Evolutionary conservation across 2,888 invertebrate species (phyloP).

Genomic region (Epiperipatus broadwayi): DNA sequence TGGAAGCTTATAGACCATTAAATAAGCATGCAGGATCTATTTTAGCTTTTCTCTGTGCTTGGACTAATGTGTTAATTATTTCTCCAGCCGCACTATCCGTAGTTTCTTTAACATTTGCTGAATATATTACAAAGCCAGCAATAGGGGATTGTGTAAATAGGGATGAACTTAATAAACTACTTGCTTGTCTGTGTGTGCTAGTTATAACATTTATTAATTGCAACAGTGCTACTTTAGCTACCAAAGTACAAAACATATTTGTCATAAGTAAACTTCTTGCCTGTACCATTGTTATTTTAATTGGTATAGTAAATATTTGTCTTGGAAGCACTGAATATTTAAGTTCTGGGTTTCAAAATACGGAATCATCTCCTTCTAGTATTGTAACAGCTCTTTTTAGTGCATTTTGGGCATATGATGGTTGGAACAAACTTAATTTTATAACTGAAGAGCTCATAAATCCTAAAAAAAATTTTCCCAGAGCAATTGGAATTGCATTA

Average conservation of each 20-base stretch:
- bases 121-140: no score
- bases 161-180: no score
- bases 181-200: no score
- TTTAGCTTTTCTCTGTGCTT: no score
- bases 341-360: no score
- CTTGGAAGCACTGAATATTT: conserved; percentile 20
- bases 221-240: no score
- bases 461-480: conserved; percentile 26
- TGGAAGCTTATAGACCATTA: no score
- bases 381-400: conserved; percentile 24
- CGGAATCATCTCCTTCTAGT: conserved; percentile 15
- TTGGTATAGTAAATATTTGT: conserved; percentile 22
- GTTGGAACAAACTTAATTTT: conserved; percentile 25
- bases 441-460: conserved; percentile 22
- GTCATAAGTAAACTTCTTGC: conserved; percentile 24
- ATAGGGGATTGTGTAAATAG: no score
- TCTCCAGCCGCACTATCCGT: no score
- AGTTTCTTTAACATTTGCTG: no score
- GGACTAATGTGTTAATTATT: no score
- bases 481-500: conserved; percentile 26
- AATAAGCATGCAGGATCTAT: no score
- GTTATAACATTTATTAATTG: conserved; percentile 21
- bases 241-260: conserved; percentile 25
- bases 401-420: conserved; percentile 26
- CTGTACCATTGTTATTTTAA: conserved; percentile 23